These are phyloP conservation scores for Thymelicus acteon DNA, from an alignment of 2,888 invertebrate genomes.

Conservation along the genomic window DNA sequence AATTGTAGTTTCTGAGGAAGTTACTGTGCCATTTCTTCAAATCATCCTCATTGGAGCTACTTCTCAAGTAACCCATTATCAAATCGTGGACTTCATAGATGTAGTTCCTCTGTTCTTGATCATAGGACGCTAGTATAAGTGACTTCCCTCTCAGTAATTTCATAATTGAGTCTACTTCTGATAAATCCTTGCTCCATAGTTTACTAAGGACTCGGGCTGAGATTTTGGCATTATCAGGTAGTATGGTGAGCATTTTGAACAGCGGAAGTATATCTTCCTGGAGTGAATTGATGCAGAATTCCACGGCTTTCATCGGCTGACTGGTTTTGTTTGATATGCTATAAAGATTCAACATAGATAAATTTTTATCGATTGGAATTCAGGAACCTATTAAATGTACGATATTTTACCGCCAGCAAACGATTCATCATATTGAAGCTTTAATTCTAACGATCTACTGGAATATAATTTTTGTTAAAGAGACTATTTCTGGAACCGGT, in stretches of 20 bases:
- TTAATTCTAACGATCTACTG: too few relatives aligned
- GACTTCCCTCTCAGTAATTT: conserved; percentile 87
- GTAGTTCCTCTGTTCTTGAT: conserved; percentile 84
- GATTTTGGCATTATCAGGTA: conserved; percentile 89
- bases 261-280: conserved; percentile 70
- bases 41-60: conserved; percentile 67
- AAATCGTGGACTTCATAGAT: conserved; percentile 90
- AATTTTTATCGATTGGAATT: background rate
- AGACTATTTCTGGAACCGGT: too few relatives aligned
- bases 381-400: background rate
- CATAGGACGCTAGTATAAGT: conserved; percentile 86
- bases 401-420: too few relatives aligned
- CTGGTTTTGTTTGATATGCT: conserved; percentile 63
- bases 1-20: conserved; percentile 85
- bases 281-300: conserved; percentile 86
- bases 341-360: conserved; percentile 43
- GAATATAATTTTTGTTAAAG: too few relatives aligned
- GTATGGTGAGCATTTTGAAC: conserved; percentile 87
- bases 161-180: conserved; percentile 86
- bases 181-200: conserved; percentile 66
- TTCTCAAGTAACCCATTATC: conserved; percentile 86
- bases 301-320: conserved; percentile 81
- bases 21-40: conserved; percentile 81
- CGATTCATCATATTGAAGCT: too few relatives aligned
- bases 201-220: conserved; percentile 82